Conservation (phyloP, 2,797 vertebrate genomes). For the Petrocephalus schoutedeni region DNA sequence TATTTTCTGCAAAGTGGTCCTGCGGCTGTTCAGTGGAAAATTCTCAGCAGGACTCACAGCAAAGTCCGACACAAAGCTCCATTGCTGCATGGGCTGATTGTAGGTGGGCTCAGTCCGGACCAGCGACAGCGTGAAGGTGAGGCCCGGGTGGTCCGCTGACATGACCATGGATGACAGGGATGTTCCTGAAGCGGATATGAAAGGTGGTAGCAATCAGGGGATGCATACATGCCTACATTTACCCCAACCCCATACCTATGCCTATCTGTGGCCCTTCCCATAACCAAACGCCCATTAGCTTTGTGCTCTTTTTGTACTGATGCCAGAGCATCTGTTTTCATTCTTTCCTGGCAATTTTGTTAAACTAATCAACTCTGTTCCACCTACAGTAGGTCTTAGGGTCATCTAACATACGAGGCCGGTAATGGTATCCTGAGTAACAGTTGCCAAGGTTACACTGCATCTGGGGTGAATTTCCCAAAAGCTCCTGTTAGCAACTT, state of each 20-base stretch:
- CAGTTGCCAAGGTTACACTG: constrained; percentile 31
- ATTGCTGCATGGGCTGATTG: constrained; percentile 77
- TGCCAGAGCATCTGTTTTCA: background rate
- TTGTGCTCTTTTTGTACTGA: background rate
- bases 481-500: too few species aligned
- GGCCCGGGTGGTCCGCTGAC: constrained; percentile 68
- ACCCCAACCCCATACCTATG: background rate
- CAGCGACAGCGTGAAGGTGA: constrained; percentile 71
- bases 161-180: constrained; percentile 71
- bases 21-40: background rate
- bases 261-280: background rate
- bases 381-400: constrained; percentile 48
- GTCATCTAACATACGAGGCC: constrained; percentile 43
- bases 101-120: constrained; percentile 71
- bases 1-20: background rate
- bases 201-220: background rate
- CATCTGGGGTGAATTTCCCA: constrained; percentile 25
- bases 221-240: background rate
- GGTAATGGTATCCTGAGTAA: background rate
- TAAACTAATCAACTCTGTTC: background rate
- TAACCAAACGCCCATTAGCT: background rate
- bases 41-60: constrained; percentile 58
- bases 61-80: constrained; percentile 76
- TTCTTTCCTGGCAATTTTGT: background rate
- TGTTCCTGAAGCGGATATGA: constrained; percentile 53